Base-by-base conservation (phyloP, 2,797 vertebrate genomes). In the Vireo griseus region DNA sequence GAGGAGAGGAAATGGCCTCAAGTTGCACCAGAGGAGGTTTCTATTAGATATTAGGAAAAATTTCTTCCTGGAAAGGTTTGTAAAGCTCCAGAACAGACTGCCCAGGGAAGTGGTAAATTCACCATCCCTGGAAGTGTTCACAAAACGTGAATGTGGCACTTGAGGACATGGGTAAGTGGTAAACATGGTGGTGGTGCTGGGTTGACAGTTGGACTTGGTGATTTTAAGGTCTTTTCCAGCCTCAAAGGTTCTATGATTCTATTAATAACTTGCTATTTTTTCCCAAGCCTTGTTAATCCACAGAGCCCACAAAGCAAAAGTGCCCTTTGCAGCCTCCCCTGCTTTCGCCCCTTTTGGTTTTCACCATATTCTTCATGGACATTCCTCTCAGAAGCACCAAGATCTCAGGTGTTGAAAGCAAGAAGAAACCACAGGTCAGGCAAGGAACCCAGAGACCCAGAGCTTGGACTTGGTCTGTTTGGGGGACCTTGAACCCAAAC, bases 351-450 rank as follows among this genome's bases (percentile, higher is more conserved):
- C 1, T 39, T 57, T 40, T 29, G 10, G 0, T 29, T 85, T 48
- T 71, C 2, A 9, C 7, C 13, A 1, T 20, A 44, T 75, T 40
- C 20, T 65, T 21, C 0, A 0, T 16, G 42, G 16, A 52, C 7
- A 54, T 68, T 48, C 17, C 44, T 75, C 59, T 54, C 1, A 6
- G 40, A 9, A 25, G 39, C 51, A 37, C 11, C 25, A 42, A 67
- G 39, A 25, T 51, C 51, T 78, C 65, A 69, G 21, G 13, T 11
- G 39, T 24, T 72, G 31, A 44, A 26, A 73, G n/a, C 4, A 66
- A 9, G 37, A 42, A n/a, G 28, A 77, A 84, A 78, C 2, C 51
- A 57, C 18, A 45, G 12, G 7, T 40, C 26, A 45, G 54, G 19
- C 10, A 61, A 47, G 17, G 48, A 35, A 22, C 33, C 61, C 28